These are phyloP conservation scores for Rhagonycha lutea DNA, from an alignment of 2,888 invertebrate species.

Conservation along the genomic window DNA sequence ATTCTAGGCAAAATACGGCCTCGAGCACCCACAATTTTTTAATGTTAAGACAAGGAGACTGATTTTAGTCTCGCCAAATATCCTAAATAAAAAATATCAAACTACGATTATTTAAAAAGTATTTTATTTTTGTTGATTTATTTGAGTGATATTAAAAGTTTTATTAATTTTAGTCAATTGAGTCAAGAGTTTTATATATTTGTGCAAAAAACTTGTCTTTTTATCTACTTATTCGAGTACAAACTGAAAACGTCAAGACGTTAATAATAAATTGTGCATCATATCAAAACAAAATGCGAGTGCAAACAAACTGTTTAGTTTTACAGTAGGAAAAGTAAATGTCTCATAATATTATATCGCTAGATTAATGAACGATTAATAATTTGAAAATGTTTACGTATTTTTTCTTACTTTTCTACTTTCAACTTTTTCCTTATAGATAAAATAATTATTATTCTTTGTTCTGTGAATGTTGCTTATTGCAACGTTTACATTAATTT, in stretches of 20 bases:
- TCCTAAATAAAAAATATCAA: neutral
- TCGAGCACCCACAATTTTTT: neutral
- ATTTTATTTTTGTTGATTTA: neutral
- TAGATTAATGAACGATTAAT: neutral
- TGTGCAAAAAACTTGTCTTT: neutral
- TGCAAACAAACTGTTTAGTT: neutral
- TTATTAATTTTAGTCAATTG: neutral
- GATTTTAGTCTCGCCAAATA: neutral
- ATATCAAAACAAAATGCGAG: neutral
- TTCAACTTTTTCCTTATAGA: neutral
- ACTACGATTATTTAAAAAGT: neutral
- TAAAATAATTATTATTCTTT: neutral
- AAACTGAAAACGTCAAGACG: neutral
- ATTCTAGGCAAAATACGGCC: conserved; percentile 2
- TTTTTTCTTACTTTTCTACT: neutral
- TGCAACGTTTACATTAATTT: neutral
- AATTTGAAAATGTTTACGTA: neutral
- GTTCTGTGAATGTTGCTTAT: neutral
- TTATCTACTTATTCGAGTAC: neutral
- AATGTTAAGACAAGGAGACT: neutral
- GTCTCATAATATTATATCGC: neutral
- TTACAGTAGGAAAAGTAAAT: neutral
- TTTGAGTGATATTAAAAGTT: neutral
- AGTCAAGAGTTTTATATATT: neutral
- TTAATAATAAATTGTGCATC: neutral